phyloP scores from a whole-genome alignment of 2,113 vertebrate species.

The Pungitius pungitius region DNA sequence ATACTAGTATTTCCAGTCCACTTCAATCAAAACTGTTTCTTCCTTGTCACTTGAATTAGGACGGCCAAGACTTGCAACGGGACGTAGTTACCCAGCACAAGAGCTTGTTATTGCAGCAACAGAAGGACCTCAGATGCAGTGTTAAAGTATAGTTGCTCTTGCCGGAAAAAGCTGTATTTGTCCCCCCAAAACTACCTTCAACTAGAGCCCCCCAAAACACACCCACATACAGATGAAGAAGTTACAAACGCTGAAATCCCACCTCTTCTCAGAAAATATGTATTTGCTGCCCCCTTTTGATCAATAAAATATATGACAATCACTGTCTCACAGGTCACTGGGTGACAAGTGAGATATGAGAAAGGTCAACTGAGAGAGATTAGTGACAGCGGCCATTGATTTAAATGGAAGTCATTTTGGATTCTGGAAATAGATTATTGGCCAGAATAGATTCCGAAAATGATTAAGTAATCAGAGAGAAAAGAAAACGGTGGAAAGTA shows the following conservation, averaged over 20 bases:
- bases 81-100: not conserved
- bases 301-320: conserved; percentile 10
- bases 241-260: not conserved
- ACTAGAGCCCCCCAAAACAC: not conserved
- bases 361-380: not conserved
- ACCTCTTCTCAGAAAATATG: conserved; percentile 9
- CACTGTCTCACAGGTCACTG: not conserved
- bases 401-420: not conserved
- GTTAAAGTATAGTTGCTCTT: not conserved
- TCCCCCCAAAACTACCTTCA: not conserved
- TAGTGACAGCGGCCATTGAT: not conserved
- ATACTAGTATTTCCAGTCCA: not conserved
- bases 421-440: not conserved
- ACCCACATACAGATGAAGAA: not conserved
- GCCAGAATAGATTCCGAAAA: no score
- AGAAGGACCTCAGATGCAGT: not conserved
- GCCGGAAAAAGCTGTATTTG: not conserved
- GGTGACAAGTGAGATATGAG: not conserved
- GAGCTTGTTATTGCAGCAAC: not conserved
- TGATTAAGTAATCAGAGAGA: not conserved
- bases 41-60: not conserved
- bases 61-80: not conserved
- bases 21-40: not conserved
- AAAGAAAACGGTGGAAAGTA: not conserved
- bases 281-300: conserved; percentile 59